A percentile compares a stretch with the other conserved stretches of the same genome.
Conservation (phyloP, 1,140 invertebrate species). For the Pseudoatta argentina region DNA sequence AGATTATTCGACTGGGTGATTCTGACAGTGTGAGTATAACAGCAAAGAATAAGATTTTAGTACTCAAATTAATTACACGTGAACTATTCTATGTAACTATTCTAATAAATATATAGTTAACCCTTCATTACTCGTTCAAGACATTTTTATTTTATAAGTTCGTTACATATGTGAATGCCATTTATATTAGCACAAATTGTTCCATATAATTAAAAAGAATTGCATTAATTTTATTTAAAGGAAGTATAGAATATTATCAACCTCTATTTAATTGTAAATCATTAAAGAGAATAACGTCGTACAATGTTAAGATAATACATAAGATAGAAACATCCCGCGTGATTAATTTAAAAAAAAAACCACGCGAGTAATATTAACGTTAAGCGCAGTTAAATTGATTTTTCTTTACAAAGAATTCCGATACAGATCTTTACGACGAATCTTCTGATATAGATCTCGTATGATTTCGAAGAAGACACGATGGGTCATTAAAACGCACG, state of each 20-base stretch:
- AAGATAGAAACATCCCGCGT: too few species aligned
- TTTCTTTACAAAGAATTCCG: background rate
- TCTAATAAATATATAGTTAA: slow-evolving; percentile 7
- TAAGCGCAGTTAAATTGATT: background rate
- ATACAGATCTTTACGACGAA: background rate
- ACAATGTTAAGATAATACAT: too few species aligned
- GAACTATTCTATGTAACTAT: background rate
- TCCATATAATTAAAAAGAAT: too few species aligned
- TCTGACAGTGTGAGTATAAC: background rate
- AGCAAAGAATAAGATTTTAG: background rate
- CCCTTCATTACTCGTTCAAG: too few species aligned
- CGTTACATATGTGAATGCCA: too few species aligned
- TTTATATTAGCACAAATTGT: too few species aligned
- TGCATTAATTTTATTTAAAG: too few species aligned
- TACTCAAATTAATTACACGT: background rate
- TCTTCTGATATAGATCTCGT: background rate
- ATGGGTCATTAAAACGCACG: background rate
- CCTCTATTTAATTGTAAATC: too few species aligned
- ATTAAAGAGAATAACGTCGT: too few species aligned
- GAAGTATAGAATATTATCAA: too few species aligned
- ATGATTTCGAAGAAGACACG: background rate
- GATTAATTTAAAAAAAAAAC: too few species aligned
- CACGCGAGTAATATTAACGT: background rate
- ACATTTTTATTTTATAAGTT: too few species aligned
- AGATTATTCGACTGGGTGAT: slow-evolving; percentile 1